Evolutionary conservation across 2,113 vertebrate genomes (phyloP).

Genomic region (Calypte anna): DNA sequence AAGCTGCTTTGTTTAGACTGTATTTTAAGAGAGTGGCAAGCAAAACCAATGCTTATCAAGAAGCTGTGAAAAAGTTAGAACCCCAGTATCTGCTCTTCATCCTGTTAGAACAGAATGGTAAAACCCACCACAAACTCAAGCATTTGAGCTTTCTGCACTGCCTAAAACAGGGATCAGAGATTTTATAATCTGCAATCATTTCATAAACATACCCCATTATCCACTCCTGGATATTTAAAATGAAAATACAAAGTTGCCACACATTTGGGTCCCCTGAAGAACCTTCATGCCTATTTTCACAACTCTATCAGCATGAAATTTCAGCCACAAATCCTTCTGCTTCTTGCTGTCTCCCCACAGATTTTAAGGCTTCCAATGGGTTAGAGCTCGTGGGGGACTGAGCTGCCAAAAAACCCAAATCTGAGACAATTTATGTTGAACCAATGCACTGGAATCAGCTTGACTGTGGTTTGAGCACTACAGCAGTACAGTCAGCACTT

Average conservation of each 20-base stretch:
- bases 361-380: background rate
- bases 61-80: background rate
- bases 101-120: background rate
- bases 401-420: background rate
- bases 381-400: background rate
- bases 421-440: background rate
- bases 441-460: background rate
- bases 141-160: background rate
- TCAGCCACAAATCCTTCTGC: background rate
- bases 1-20: slow-evolving; percentile 1
- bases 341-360: background rate
- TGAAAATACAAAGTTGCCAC: background rate
- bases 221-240: background rate
- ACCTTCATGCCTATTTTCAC: background rate
- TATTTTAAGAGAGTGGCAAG: background rate
- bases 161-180: background rate
- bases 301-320: background rate
- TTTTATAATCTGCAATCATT: background rate
- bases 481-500: background rate
- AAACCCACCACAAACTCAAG: background rate
- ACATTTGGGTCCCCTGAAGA: background rate
- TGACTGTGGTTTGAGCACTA: background rate
- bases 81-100: background rate
- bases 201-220: background rate
- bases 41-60: background rate